Evolutionary conservation across 2,113 vertebrate genomes (phyloP).

Genomic region (Capreolus pygargus): DNA sequence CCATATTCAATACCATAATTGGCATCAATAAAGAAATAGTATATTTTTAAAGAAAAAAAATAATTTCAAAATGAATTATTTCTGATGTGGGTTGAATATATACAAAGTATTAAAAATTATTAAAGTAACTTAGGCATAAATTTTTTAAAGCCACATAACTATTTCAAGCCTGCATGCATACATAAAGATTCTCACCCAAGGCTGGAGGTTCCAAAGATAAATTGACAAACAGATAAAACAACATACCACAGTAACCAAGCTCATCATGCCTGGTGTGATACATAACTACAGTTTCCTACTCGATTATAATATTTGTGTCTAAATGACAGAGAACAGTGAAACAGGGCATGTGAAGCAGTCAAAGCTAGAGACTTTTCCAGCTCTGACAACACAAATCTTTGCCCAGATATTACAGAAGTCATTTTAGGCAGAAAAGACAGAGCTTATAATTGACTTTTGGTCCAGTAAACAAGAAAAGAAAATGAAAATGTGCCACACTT

Average conservation of each 20-base stretch:
- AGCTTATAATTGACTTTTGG: background rate
- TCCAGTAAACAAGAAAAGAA: background rate
- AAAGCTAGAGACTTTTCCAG: background rate
- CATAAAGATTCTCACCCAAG: background rate
- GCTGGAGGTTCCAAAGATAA: background rate
- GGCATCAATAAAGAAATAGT: background rate
- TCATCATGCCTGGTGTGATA: background rate
- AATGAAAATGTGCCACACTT: background rate
- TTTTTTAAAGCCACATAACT: background rate
- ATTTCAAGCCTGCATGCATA: background rate
- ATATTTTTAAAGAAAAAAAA: background rate
- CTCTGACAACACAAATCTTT: background rate
- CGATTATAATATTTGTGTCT: background rate
- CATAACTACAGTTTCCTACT: background rate
- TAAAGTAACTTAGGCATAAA: background rate
- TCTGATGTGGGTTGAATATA: background rate
- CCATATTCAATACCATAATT: background rate
- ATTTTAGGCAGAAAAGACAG: background rate
- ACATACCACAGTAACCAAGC: background rate
- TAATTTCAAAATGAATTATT: background rate
- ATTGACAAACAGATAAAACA: background rate
- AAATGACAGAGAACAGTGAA: background rate
- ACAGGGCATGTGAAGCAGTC: background rate
- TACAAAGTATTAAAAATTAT: background rate
- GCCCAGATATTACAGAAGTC: background rate